Percentiles rank a stretch among this genome's conserved stretches.
These are phyloP conservation scores for Psittacus erithacus DNA, from an alignment of 2,113 vertebrate genomes.

Conservation along the genomic window DNA sequence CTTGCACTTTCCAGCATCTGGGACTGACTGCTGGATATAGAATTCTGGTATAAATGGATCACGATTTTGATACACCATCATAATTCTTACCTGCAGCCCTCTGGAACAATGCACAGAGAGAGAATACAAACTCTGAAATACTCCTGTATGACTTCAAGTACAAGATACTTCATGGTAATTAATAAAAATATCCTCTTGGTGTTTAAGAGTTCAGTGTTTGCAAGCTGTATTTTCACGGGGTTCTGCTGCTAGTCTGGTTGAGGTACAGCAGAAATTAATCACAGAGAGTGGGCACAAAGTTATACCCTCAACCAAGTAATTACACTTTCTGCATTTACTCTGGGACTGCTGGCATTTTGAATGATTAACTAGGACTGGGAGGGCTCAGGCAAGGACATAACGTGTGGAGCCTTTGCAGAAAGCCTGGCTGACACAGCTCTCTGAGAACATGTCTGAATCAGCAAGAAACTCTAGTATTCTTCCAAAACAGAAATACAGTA, in stretches of 20 bases:
- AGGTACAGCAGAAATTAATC: not conserved
- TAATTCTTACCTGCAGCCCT: not conserved
- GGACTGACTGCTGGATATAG: not conserved
- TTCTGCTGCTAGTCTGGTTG: not conserved
- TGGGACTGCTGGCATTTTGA: not conserved
- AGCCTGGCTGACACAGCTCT: not conserved
- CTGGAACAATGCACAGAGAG: not conserved
- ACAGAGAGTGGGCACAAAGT: not conserved
- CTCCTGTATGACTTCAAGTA: not conserved
- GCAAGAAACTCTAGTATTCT: not conserved
- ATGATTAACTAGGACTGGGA: conserved; percentile 31
- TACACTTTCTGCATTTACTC: not conserved
- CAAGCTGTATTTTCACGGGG: not conserved
- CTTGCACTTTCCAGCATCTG: not conserved
- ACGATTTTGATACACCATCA: not conserved
- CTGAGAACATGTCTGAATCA: not conserved
- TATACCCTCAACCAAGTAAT: conserved; percentile 6
- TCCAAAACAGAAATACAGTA: not conserved
- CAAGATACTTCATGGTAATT: not conserved
- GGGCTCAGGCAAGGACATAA: not conserved
- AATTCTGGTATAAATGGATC: not conserved
- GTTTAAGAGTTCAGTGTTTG: not conserved
- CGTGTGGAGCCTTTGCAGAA: not conserved
- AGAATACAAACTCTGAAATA: not conserved
- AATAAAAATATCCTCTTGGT: not conserved